phyloP scores from a whole-genome alignment of 2,888 invertebrate genomes.

The Cephus rjabovi region DNA sequence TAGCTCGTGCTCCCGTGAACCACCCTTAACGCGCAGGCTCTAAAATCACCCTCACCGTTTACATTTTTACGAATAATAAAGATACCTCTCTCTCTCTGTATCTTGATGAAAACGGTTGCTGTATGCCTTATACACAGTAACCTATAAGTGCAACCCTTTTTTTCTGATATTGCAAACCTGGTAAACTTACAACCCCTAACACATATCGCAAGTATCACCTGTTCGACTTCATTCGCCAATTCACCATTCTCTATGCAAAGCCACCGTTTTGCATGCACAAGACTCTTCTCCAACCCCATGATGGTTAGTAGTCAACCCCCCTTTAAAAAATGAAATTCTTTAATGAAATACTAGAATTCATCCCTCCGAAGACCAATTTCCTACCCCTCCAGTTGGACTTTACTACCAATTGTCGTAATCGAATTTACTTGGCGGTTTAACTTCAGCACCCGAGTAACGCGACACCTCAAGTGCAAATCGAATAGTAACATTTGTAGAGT shows the following conservation, averaged over 20 bases:
- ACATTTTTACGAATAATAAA: neutral
- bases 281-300: neutral
- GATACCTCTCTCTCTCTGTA: neutral
- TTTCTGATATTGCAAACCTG: neutral
- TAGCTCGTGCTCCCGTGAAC: neutral
- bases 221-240: neutral
- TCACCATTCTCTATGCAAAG: neutral
- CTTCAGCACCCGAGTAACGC: neutral
- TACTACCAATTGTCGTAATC: neutral
- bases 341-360: neutral
- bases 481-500: neutral
- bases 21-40: neutral
- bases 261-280: neutral
- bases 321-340: neutral
- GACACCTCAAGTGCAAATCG: neutral
- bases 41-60: neutral
- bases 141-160: neutral
- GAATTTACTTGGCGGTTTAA: neutral
- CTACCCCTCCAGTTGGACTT: neutral
- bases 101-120: neutral
- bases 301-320: neutral
- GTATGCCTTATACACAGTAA: neutral
- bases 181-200: neutral
- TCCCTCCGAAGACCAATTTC: neutral
- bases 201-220: neutral